Conservation (phyloP, 2,113 vertebrate genomes). For the Prochilodus magdalenae region DNA sequence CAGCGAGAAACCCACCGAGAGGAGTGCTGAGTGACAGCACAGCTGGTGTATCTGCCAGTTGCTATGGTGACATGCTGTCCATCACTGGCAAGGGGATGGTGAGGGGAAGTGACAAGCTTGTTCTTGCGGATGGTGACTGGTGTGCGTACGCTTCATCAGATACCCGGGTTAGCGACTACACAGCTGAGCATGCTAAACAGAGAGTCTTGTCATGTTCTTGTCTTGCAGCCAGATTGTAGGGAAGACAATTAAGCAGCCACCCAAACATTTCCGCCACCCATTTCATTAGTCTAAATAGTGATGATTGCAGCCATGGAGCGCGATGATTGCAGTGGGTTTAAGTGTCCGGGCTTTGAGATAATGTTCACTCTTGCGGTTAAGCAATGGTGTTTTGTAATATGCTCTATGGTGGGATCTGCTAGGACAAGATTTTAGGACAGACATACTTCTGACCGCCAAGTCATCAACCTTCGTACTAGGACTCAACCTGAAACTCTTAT, state of each 20-base stretch:
- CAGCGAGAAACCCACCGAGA: constrained; percentile 12
- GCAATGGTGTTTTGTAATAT: background rate
- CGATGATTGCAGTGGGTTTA: background rate
- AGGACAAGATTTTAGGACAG: background rate
- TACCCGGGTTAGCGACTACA: constrained; percentile 23
- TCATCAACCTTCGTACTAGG: background rate
- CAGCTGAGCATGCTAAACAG: background rate
- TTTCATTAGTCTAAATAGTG: constrained; percentile 32
- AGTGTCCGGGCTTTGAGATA: background rate
- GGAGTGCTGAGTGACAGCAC: constrained; percentile 23
- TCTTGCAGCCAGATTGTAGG: constrained; percentile 8
- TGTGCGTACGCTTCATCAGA: background rate
- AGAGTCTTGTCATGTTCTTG: constrained; percentile 11
- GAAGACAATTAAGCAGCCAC: constrained; percentile 29
- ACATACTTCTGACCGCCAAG: background rate
- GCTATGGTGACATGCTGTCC: constrained; percentile 38
- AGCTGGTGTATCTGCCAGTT: constrained; percentile 34
- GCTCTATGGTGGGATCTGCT: background rate
- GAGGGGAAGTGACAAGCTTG: constrained; percentile 25
- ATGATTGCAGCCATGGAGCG: constrained; percentile 5
- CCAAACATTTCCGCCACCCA: constrained; percentile 16
- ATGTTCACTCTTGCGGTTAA: background rate
- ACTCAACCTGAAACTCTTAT: background rate
- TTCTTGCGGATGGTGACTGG: constrained; percentile 2
- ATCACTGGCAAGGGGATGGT: constrained; percentile 31